Evolutionary conservation across 2,888 invertebrate genomes (phyloP), one percentile per base, ranked within the genome.

Genomic region (Augiades crinisus): DNA sequence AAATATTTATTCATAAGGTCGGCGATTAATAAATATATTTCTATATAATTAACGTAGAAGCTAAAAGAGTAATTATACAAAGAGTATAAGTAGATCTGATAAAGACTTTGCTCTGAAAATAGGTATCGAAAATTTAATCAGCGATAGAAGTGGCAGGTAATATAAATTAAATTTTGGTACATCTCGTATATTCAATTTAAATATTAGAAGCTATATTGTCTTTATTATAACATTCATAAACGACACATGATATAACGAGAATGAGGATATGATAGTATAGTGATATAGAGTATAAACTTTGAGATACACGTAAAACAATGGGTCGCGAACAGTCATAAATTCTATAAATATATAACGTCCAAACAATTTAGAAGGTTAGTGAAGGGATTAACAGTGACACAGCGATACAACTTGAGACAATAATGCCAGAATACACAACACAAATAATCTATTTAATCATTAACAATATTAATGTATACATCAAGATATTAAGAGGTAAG

Each of bases 151-250:
- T 22, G 36, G 27, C 24, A 19, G 37, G 34, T 19, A 44, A 44
- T 27, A 14, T 4, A 44, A 51, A 19, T 31, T 38, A 44, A 31
- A 44, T 51, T 44, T 37, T 51, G 36, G 37, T 51, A 44, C 44
- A 44, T 44, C 37, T 31, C 44, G 21, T 31, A 30, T 16, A 50
- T 19, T 43, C 7, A 37, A 44, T 44, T 36, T 37, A 43, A 65
- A 64, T 38, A 62, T 53, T 58, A 76, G 70, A 76, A 83, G 81
- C 80, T 79, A 86, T 86, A 87, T 87, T 86, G 85, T 87, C 87
- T 75, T 75, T 31, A 51, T 31, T 31, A 76, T 81, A 83, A 83
- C 78, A 84, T 81, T 78, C 62, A 76, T 71, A 78, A 72, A 80
- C 72, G 73, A 76, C 75, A 81, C 79, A 81, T 78, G 75, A 77